Conservation (phyloP, 2,113 vertebrate genomes). For the Catharus fuscescens region DNA sequence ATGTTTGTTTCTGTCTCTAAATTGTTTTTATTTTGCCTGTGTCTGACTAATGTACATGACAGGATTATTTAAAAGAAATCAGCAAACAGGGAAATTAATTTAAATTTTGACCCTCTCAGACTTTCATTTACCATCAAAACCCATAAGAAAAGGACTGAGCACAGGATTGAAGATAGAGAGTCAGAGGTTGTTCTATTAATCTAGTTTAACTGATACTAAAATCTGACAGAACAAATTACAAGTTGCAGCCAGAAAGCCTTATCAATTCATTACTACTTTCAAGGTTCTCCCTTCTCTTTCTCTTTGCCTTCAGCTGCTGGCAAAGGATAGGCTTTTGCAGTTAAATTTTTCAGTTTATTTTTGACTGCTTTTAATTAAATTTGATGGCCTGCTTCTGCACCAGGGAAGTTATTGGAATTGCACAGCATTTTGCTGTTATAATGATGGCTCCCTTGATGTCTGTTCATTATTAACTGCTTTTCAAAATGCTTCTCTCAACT, state of each 20-base stretch:
- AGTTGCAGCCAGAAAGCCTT: slow-evolving; percentile 67
- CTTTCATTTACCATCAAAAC: slow-evolving; percentile 53
- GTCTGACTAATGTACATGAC: slow-evolving; percentile 16
- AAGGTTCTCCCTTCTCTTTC: slow-evolving; percentile 61
- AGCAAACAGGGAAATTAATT: slow-evolving; percentile 56
- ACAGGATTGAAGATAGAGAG: slow-evolving; percentile 71
- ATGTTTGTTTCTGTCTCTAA: slow-evolving; percentile 49
- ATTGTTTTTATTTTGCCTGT: slow-evolving; percentile 1
- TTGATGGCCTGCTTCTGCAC: slow-evolving; percentile 77
- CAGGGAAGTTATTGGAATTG: slow-evolving; percentile 73
- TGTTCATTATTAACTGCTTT: slow-evolving; percentile 81
- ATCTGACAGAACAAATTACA: slow-evolving; percentile 74
- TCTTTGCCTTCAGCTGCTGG: slow-evolving; percentile 71
- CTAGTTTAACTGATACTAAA: slow-evolving; percentile 76
- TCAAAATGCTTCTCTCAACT: slow-evolving; percentile 75
- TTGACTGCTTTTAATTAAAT: slow-evolving; percentile 85
- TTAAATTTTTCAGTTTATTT: slow-evolving; percentile 81
- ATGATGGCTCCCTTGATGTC: slow-evolving; percentile 80
- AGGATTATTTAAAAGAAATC: slow-evolving; percentile 61
- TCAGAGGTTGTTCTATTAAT: slow-evolving; percentile 73
- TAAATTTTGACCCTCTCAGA: slow-evolving; percentile 61
- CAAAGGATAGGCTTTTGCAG: slow-evolving; percentile 73
- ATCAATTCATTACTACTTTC: slow-evolving; percentile 76
- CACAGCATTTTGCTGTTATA: slow-evolving; percentile 77
- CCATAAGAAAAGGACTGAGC: background rate